Evolutionary conservation across 2,113 vertebrate species (phyloP).

Genomic region (Nicator chloris): DNA sequence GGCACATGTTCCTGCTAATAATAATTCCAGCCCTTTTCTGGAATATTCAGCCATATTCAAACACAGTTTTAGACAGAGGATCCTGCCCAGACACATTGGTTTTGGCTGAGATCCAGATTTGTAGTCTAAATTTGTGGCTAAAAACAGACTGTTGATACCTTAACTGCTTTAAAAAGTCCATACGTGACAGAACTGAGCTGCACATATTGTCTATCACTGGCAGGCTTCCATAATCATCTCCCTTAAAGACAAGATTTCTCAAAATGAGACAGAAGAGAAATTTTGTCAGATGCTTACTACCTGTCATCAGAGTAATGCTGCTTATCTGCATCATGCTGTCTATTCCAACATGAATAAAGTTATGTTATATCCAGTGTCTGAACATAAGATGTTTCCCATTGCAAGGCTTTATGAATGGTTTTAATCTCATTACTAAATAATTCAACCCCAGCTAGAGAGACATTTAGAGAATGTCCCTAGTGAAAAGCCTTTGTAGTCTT

Average conservation of each 20-base stretch:
- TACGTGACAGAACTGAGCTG: neutral
- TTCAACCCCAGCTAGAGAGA: neutral
- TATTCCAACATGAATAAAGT: neutral
- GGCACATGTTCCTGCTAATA: conserved; percentile 38
- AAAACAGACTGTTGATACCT: neutral
- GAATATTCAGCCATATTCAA: neutral
- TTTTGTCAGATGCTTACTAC: neutral
- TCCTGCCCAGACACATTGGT: neutral
- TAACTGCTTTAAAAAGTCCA: neutral
- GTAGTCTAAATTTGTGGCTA: neutral
- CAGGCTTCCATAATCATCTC: neutral
- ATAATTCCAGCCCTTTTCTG: neutral
- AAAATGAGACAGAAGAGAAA: neutral
- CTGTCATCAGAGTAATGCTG: neutral
- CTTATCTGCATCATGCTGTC: neutral
- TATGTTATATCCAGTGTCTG: neutral
- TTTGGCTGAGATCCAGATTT: neutral
- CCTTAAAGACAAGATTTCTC: neutral
- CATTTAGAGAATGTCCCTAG: neutral
- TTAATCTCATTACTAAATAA: neutral
- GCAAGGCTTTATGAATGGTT: neutral
- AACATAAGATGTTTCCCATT: neutral
- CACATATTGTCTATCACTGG: neutral
- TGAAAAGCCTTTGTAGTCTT: neutral
- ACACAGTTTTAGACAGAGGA: neutral